Evolutionary conservation across 2,888 invertebrate species (phyloP).

Genomic region (Eurois occulta): DNA sequence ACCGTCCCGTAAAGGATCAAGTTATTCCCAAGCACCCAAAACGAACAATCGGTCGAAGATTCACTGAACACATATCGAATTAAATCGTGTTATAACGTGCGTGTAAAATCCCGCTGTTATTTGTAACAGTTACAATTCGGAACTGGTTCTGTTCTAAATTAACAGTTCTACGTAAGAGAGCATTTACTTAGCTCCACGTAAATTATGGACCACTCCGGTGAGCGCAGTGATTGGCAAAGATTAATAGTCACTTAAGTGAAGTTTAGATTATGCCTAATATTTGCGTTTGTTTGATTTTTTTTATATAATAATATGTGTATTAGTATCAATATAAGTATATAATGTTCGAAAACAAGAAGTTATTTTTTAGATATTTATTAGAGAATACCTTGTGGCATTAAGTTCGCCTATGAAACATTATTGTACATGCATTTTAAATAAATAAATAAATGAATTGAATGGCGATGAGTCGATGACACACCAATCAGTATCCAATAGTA

Average conservation of each 20-base stretch:
- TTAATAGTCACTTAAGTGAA: constrained; percentile 55
- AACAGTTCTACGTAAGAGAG: constrained; percentile 81
- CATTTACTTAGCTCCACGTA: constrained; percentile 81
- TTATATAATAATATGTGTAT: too few relatives aligned
- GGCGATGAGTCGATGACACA: background rate
- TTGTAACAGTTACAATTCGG: constrained; percentile 79
- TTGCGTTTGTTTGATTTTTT: too few relatives aligned
- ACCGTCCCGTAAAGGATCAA: constrained; percentile 66
- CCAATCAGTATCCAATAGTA: too few relatives aligned
- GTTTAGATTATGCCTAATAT: constrained; percentile 27
- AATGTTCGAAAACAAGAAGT: too few relatives aligned
- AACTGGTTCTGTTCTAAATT: constrained; percentile 84
- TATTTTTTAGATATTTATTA: too few relatives aligned
- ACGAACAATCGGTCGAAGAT: constrained; percentile 67
- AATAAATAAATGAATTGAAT: background rate
- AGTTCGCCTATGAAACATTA: too few relatives aligned
- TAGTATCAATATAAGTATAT: too few relatives aligned
- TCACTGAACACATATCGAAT: constrained; percentile 78
- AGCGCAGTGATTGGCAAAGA: constrained; percentile 83
- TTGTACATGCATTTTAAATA: too few relatives aligned
- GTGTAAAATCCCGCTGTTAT: constrained; percentile 81
- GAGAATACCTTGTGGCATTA: too few relatives aligned
- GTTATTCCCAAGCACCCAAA: constrained; percentile 41
- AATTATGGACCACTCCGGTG: constrained; percentile 82
- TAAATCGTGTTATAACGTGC: constrained; percentile 76